Evolutionary conservation across 2,888 invertebrate genomes (phyloP).

Genomic region (Drosophila hamatofila): DNA sequence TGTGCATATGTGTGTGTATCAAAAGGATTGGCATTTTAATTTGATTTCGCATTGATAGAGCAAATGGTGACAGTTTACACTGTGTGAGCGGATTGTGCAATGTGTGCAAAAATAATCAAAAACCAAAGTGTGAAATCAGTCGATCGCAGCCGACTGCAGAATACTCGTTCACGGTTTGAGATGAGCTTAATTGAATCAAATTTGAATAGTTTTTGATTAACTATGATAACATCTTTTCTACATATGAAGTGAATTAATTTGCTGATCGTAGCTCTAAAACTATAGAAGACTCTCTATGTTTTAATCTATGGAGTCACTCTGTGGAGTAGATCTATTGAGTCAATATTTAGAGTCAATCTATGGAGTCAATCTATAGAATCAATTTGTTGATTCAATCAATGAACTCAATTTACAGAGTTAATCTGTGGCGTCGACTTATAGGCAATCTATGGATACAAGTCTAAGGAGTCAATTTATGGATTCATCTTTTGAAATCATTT

Average conservation of each 20-base stretch:
- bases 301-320: too few species aligned
- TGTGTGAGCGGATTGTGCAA: slow-evolving; percentile 32
- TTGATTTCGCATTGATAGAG: slow-evolving; percentile 69
- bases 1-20: slow-evolving; percentile 31
- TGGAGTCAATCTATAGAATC: too few species aligned
- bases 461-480: too few species aligned
- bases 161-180: not conserved
- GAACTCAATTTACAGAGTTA: too few species aligned
- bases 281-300: not conserved
- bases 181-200: not conserved
- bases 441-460: too few species aligned
- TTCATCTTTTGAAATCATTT: too few species aligned
- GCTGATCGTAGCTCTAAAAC: not conserved
- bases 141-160: not conserved
- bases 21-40: slow-evolving; percentile 76
- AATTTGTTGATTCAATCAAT: too few species aligned
- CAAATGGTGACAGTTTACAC: slow-evolving; percentile 46
- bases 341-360: not conserved
- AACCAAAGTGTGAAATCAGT: slow-evolving; percentile 12
- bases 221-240: too few species aligned
- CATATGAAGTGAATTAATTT: too few species aligned
- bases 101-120: slow-evolving; percentile 37
- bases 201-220: not conserved
- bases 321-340: too few species aligned
- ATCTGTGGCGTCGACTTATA: too few species aligned